Evolutionary conservation across 2,797 vertebrate species (phyloP).

Genomic region (Amphiprion clarkii): DNA sequence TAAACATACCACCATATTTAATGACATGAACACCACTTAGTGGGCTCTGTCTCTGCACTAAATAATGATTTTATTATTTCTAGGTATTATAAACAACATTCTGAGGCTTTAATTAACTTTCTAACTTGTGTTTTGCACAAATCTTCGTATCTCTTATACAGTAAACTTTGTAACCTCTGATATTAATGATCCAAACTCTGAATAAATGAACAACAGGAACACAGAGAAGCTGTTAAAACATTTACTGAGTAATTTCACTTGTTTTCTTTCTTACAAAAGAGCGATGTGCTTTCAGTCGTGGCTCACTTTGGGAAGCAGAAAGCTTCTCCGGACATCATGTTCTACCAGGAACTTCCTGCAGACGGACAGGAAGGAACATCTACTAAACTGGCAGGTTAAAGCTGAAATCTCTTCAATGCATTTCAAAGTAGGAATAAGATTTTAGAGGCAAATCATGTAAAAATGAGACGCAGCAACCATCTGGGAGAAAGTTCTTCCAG

Average conservation of each 20-base stretch:
- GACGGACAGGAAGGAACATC: neutral
- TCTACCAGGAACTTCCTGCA: conserved; percentile 37
- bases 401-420: no score
- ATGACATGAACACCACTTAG: no score
- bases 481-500: no score
- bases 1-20: no score
- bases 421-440: no score
- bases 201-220: neutral
- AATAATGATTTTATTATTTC: no score
- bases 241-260: conserved; percentile 44
- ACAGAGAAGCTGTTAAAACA: conserved; percentile 47
- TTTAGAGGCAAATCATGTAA: no score
- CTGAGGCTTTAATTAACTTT: no score
- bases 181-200: neutral
- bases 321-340: conserved; percentile 29
- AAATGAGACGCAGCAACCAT: no score
- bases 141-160: neutral
- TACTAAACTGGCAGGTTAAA: neutral
- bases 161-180: neutral
- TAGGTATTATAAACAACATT: no score
- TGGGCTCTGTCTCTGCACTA: no score
- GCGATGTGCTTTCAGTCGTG: conserved; percentile 28
- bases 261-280: conserved; percentile 42
- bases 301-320: conserved; percentile 23
- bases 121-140: neutral